A percentile compares a stretch with the other conserved stretches of the same genome.
phyloP scores from a whole-genome alignment of 2,888 invertebrate species.

The Argyresthia goedartella region DNA sequence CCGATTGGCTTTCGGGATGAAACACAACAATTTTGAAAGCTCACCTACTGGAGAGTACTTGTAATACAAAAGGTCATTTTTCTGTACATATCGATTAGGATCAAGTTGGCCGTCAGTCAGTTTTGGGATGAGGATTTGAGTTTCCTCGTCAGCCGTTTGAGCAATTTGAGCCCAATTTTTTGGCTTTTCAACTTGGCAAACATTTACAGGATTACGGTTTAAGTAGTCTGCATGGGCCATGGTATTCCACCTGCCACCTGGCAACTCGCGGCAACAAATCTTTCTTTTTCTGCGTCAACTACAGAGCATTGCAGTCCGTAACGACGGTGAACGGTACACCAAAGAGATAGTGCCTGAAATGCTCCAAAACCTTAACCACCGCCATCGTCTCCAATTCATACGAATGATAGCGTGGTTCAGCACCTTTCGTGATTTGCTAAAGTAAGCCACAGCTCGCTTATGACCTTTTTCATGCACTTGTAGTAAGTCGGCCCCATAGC shows the following conservation, averaged over 20 bases:
- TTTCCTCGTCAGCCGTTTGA: conserved; percentile 6
- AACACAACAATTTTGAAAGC: conserved; percentile 1
- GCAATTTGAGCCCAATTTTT: conserved; percentile 5
- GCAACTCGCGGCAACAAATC: conserved; percentile 13
- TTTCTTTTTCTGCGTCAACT: conserved; percentile 11
- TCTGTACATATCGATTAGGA: conserved; percentile 1
- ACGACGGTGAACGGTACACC: conserved; percentile 4
- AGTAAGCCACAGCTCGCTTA: not conserved
- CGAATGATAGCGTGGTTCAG: conserved; percentile 9
- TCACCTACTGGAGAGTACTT: conserved; percentile 4
- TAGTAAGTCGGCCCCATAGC: conserved; percentile 14
- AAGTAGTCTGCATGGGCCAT: conserved; percentile 8
- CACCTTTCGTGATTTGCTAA: conserved; percentile 6
- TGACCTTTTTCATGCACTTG: conserved; percentile 8
- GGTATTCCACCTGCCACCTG: conserved; percentile 11
- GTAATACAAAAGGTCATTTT: conserved; percentile 6
- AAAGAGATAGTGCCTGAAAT: conserved; percentile 6
- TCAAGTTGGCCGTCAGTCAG: conserved; percentile 4
- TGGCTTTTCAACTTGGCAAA: not conserved
- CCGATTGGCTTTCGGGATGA: conserved; percentile 6
- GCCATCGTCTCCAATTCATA: conserved; percentile 7
- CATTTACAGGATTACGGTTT: conserved; percentile 5
- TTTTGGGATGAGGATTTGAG: not conserved
- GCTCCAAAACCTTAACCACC: conserved; percentile 3
- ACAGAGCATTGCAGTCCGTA: conserved; percentile 9